phyloP scores from a whole-genome alignment of 2,797 vertebrate genomes.

The Chrysolophus pictus region DNA sequence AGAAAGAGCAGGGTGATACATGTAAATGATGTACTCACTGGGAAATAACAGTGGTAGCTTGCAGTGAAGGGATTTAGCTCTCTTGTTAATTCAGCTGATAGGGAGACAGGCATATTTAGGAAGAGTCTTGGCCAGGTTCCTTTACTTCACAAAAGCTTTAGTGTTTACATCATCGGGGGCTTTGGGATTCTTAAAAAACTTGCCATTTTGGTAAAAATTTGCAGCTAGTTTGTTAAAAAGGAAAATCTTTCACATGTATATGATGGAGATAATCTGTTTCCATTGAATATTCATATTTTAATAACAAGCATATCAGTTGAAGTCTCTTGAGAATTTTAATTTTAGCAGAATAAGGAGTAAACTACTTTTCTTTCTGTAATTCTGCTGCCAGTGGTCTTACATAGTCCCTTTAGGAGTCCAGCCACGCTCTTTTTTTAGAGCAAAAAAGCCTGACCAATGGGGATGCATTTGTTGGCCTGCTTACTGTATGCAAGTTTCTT shows the following conservation, averaged over 20 bases:
- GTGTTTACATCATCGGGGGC: background rate
- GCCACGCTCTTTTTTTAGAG: background rate
- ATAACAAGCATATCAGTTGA: background rate
- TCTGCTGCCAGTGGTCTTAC: background rate
- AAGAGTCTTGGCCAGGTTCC: constrained; percentile 50
- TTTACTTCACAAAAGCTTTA: constrained; percentile 26
- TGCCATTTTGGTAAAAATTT: background rate
- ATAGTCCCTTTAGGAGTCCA: background rate
- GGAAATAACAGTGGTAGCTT: constrained; percentile 48
- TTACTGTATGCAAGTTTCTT: background rate
- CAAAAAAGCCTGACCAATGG: background rate
- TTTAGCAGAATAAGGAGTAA: background rate
- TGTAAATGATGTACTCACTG: constrained; percentile 59
- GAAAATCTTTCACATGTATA: background rate
- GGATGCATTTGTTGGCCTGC: background rate
- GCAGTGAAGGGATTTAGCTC: constrained; percentile 39
- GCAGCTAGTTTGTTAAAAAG: background rate
- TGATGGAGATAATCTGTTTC: background rate
- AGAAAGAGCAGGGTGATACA: constrained; percentile 56
- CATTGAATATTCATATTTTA: background rate
- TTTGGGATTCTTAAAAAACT: background rate
- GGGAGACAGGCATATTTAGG: constrained; percentile 15
- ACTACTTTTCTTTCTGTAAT: background rate
- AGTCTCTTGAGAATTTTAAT: background rate
- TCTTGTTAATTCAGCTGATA: constrained; percentile 46